Percentiles rank a stretch among this genome's conserved stretches.
Conservation (phyloP, 2,888 invertebrate genomes). For the Tortricodes alternella region DNA sequence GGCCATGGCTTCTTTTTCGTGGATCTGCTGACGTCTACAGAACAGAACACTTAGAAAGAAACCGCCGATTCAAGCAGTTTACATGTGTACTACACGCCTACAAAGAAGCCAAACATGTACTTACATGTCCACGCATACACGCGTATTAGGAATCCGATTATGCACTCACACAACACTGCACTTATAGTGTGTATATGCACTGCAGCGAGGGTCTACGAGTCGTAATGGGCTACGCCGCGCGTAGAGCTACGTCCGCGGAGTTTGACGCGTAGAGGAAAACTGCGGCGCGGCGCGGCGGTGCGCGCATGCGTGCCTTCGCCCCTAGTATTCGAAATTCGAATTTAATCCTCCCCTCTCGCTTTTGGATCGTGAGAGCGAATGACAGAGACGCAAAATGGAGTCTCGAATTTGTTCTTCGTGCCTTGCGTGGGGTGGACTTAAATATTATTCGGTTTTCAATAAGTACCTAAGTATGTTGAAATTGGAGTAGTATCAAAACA, state of each 20-base stretch:
- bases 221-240: slow-evolving; percentile 6
- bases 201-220: slow-evolving; percentile 16
- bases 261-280: slow-evolving; percentile 10
- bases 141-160: slow-evolving; percentile 8
- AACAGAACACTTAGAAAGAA: no score
- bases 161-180: slow-evolving; percentile 20
- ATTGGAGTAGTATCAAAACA: slow-evolving; percentile 2
- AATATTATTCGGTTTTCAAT: slow-evolving; percentile 24
- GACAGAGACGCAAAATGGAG: background rate
- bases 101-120: slow-evolving; percentile 2
- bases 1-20: no score
- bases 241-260: slow-evolving; percentile 16
- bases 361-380: background rate
- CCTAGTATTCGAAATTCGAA: background rate
- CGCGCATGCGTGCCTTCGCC: slow-evolving; percentile 21
- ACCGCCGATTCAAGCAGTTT: background rate
- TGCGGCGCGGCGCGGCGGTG: slow-evolving; percentile 23
- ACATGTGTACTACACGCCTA: background rate
- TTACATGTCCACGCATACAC: slow-evolving; percentile 1
- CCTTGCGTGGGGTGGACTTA: no score
- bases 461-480: background rate
- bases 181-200: slow-evolving; percentile 13
- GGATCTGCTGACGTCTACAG: no score
- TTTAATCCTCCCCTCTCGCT: background rate
- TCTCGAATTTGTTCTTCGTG: no score